Evolutionary conservation across 2,888 invertebrate genomes (phyloP).

Genomic region (Halictus ligatus): DNA sequence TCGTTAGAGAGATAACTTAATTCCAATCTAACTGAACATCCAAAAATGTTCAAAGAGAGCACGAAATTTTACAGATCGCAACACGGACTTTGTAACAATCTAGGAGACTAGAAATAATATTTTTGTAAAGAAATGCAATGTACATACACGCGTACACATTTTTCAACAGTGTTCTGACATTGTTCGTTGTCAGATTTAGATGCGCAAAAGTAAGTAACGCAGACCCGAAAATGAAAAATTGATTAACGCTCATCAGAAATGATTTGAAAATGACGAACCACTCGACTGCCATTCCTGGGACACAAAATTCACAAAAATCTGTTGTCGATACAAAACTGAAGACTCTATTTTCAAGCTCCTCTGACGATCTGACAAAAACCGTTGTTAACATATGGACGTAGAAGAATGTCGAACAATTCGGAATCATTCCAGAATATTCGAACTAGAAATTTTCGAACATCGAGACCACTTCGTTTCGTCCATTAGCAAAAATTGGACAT

Average conservation of each 20-base stretch:
- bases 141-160: neutral
- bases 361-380: neutral
- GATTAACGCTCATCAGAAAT: no score
- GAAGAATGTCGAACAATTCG: neutral
- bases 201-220: no score
- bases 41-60: no score
- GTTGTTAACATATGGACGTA: neutral
- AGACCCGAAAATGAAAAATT: no score
- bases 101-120: no score
- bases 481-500: neutral
- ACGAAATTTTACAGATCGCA: no score
- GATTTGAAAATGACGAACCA: no score
- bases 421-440: neutral
- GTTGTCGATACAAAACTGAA: neutral
- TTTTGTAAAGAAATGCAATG: neutral
- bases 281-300: no score
- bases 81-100: no score
- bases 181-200: neutral
- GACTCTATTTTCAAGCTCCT: neutral
- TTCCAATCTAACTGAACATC: no score
- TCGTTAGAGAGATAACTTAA: no score
- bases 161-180: neutral
- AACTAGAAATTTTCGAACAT: neutral
- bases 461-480: neutral
- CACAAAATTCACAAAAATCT: no score